Percentiles rank a stretch among this genome's conserved stretches.
Evolutionary conservation across 2,797 vertebrate genomes (phyloP).

Genomic region (Bucorvus abyssinicus): DNA sequence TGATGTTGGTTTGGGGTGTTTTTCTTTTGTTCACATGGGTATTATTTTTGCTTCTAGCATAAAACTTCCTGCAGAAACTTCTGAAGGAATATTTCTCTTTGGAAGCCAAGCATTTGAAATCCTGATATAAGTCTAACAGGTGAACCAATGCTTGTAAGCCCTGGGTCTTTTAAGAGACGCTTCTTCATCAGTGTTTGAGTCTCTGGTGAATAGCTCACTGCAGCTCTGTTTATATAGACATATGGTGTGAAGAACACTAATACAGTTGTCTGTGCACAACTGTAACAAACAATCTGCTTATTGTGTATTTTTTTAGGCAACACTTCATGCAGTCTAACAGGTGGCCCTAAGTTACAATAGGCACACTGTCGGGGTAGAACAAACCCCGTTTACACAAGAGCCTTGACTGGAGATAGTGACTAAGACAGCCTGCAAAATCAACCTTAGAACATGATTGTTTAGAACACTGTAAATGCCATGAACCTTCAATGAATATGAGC

Average conservation of each 20-base stretch:
- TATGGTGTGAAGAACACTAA: conserved; percentile 61
- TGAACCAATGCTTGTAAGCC: background rate
- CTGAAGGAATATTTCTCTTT: conserved; percentile 17
- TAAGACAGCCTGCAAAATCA: conserved; percentile 47
- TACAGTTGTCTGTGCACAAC: conserved; percentile 74
- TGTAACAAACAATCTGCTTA: conserved; percentile 71
- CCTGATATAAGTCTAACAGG: conserved; percentile 46
- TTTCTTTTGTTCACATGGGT: background rate
- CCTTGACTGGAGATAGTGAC: conserved; percentile 55
- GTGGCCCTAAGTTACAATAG: conserved; percentile 59
- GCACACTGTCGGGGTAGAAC: conserved; percentile 31
- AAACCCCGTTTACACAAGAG: conserved; percentile 46
- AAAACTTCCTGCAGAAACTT: background rate
- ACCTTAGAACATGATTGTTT: conserved; percentile 47
- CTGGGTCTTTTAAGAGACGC: conserved; percentile 22
- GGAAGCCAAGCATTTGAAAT: conserved; percentile 35
- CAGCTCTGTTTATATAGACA: conserved; percentile 56
- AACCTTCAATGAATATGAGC: conserved; percentile 31
- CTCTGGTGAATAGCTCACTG: conserved; percentile 51
- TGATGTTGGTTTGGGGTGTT: background rate
- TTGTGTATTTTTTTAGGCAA: conserved; percentile 64
- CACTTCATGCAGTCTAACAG: conserved; percentile 68
- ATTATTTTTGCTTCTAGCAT: background rate
- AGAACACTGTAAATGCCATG: background rate
- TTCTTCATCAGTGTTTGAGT: conserved; percentile 12